phyloP scores from a whole-genome alignment of 2,113 vertebrate genomes.

The Ammodramus savannarum region DNA sequence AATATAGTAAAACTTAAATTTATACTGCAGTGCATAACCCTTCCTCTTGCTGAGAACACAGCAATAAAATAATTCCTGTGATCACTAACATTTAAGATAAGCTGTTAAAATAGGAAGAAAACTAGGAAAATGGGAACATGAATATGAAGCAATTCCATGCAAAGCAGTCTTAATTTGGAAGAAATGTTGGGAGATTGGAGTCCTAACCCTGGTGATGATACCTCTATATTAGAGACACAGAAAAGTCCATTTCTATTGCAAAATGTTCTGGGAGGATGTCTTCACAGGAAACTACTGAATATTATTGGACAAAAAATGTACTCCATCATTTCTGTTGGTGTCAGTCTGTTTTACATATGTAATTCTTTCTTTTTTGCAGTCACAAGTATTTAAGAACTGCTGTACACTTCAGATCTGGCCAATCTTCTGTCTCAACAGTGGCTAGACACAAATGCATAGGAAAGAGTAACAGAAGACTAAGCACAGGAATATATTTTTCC shows the following conservation, averaged over 20 bases:
- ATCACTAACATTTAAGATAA: neutral
- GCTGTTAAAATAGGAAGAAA: neutral
- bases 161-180: neutral
- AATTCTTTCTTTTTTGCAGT: neutral
- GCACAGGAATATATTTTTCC: neutral
- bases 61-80: neutral
- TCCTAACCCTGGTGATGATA: neutral
- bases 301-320: neutral
- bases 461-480: neutral
- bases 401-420: neutral
- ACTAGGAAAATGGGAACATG: neutral
- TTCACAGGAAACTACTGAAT: neutral
- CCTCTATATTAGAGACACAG: neutral
- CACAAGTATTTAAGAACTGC: neutral
- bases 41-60: neutral
- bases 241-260: neutral
- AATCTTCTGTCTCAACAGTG: neutral
- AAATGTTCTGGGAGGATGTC: neutral
- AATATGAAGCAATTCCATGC: neutral
- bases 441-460: neutral
- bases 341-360: neutral
- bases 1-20: neutral
- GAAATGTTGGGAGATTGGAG: neutral
- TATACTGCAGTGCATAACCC: neutral
- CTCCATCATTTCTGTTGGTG: fast-evolving